These are phyloP conservation scores for Pipistrellus pygmaeus DNA, from an alignment of 2,797 vertebrate species.

Conservation along the genomic window DNA sequence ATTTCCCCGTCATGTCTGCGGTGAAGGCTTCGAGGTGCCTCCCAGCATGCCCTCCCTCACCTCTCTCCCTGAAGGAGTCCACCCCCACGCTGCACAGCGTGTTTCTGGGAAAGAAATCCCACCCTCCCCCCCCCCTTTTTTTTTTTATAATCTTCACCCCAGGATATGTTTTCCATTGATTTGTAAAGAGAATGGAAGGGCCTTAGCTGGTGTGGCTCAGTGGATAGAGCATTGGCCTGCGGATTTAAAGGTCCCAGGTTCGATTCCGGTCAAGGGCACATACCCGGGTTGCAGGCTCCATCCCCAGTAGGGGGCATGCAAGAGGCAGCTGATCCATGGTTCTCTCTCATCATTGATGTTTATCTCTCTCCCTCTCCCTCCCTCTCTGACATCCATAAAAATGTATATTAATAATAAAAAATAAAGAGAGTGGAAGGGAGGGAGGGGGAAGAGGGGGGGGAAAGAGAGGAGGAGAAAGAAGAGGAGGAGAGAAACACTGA, in stretches of 20 bases:
- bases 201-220: neutral
- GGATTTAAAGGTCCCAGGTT: neutral
- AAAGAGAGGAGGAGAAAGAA: too few relatives aligned
- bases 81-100: neutral
- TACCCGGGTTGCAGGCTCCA: neutral
- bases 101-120: too few relatives aligned
- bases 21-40: neutral
- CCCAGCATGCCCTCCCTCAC: neutral
- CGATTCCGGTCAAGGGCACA: neutral
- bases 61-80: neutral
- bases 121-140: accelerated
- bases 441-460: too few relatives aligned
- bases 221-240: neutral
- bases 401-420: too few relatives aligned
- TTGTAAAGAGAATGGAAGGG: neutral
- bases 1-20: too few relatives aligned
- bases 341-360: too few relatives aligned
- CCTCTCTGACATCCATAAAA: too few relatives aligned
- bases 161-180: neutral
- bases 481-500: neutral
- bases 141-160: neutral
- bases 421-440: neutral
- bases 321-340: too few relatives aligned
- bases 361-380: too few relatives aligned
- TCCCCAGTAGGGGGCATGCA: too few relatives aligned